phyloP scores from a whole-genome alignment of 2,113 vertebrate species.

The Xiphophorus maculatus region DNA sequence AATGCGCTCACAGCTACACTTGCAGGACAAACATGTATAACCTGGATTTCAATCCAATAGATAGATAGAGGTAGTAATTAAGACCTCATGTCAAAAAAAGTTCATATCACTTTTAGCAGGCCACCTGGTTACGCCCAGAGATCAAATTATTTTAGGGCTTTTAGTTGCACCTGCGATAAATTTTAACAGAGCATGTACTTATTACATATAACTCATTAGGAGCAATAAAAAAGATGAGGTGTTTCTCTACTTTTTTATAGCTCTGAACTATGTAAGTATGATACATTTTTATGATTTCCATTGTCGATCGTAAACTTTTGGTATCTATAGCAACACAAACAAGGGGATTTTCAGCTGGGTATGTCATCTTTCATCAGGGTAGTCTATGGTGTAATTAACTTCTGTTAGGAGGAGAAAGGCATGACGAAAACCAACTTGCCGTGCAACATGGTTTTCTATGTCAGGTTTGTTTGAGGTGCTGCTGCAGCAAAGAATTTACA shows the following conservation, averaged over 20 bases:
- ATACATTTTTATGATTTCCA: not conserved
- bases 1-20: not conserved
- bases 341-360: not conserved
- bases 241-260: not conserved
- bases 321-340: not conserved
- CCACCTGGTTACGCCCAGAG: slow-evolving; percentile 6
- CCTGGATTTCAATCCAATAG: not conserved
- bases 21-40: not conserved
- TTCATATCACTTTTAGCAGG: not conserved
- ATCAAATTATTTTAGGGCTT: not conserved
- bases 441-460: slow-evolving; percentile 22
- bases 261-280: not conserved
- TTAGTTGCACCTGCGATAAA: slow-evolving; percentile 2
- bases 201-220: slow-evolving; percentile 1
- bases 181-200: slow-evolving; percentile 9
- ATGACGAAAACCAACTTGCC: slow-evolving; percentile 5
- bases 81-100: slow-evolving; percentile 36
- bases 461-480: slow-evolving; percentile 46
- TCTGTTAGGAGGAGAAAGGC: slow-evolving; percentile 18
- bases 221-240: not conserved
- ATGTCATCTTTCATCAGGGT: slow-evolving; percentile 1
- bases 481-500: slow-evolving; percentile 48
- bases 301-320: slow-evolving; percentile 9
- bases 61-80: slow-evolving; percentile 34
- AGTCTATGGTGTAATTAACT: slow-evolving; percentile 7